Conservation (phyloP, 2,888 invertebrate genomes). For the Heteromyza rotundicornis region DNA sequence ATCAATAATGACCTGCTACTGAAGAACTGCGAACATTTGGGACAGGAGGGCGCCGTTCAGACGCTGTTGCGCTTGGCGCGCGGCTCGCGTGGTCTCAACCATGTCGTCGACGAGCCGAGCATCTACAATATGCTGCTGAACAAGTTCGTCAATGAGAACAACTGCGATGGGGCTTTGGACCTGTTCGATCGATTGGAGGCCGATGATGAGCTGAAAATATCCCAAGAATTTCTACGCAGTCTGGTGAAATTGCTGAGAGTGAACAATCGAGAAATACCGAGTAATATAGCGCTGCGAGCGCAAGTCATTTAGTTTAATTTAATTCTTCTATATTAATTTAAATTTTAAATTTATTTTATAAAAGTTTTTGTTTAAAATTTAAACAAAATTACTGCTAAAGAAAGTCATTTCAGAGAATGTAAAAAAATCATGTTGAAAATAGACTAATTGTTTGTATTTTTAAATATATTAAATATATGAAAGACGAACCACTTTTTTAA, state of each 20-base stretch:
- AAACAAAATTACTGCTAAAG: conserved; percentile 21
- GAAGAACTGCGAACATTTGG: conserved; percentile 65
- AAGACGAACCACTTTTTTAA: too few relatives aligned
- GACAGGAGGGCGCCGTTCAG: conserved; percentile 49
- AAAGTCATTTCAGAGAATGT: too few relatives aligned
- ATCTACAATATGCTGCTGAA: conserved; percentile 56
- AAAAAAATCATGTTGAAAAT: too few relatives aligned
- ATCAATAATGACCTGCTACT: conserved; percentile 65
- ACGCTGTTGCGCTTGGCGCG: conserved; percentile 55
- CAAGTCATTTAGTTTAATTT: conserved; percentile 41
- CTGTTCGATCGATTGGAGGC: conserved; percentile 56
- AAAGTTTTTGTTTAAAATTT: conserved; percentile 4
- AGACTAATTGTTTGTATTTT: too few relatives aligned
- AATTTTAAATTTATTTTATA: conserved; percentile 11
- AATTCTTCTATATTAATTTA: conserved; percentile 21
- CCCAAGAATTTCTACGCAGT: conserved; percentile 51
- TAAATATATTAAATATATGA: too few relatives aligned
- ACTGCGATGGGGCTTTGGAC: conserved; percentile 50
- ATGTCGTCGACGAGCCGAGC: conserved; percentile 54
- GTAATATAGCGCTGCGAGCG: conserved; percentile 55
- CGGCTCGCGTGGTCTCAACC: conserved; percentile 51
- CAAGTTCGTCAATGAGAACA: conserved; percentile 50
- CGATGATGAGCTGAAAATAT: conserved; percentile 54
- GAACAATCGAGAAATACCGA: conserved; percentile 59
- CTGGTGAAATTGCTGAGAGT: conserved; percentile 55